phyloP scores from a whole-genome alignment of 1,140 invertebrate species.

The Pteromalus puparum region DNA sequence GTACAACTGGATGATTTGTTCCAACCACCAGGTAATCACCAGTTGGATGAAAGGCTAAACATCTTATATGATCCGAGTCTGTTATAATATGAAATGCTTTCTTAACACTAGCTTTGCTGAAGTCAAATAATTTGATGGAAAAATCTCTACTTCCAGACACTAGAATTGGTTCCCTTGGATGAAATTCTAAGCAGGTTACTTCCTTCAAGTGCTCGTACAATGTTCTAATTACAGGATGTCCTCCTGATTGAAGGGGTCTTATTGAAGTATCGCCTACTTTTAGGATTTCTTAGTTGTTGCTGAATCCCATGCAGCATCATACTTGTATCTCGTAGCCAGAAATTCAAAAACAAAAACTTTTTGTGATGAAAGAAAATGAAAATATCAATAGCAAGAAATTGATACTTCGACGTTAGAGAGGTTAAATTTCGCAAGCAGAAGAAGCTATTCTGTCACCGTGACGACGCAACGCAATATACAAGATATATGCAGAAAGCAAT shows the following conservation, averaged over 20 bases:
- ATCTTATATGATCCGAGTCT: constrained; percentile 92
- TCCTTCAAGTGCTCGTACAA: constrained; percentile 98
- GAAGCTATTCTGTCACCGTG: no score
- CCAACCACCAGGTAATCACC: constrained; percentile 96
- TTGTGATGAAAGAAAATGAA: no score
- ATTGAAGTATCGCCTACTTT: no score
- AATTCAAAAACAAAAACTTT: no score
- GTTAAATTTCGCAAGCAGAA: no score
- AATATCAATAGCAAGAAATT: no score
- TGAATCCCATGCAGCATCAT: no score
- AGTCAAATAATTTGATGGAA: constrained; percentile 97
- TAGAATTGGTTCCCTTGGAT: constrained; percentile 94
- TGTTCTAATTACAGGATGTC: constrained; percentile 98
- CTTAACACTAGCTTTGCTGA: constrained; percentile 97
- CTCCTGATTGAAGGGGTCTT: constrained; percentile 91
- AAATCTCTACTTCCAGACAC: constrained; percentile 95
- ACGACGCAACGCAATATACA: no score
- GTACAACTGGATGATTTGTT: constrained; percentile 92
- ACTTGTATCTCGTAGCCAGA: no score
- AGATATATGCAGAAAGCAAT: no score
- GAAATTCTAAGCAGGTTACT: constrained; percentile 97
- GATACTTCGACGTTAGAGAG: no score
- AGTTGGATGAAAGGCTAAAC: constrained; percentile 94
- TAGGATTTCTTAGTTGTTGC: no score
- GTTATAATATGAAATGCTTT: constrained; percentile 97